Evolutionary conservation across 2,888 invertebrate species (phyloP).

Genomic region (Mystacides longicornis): DNA sequence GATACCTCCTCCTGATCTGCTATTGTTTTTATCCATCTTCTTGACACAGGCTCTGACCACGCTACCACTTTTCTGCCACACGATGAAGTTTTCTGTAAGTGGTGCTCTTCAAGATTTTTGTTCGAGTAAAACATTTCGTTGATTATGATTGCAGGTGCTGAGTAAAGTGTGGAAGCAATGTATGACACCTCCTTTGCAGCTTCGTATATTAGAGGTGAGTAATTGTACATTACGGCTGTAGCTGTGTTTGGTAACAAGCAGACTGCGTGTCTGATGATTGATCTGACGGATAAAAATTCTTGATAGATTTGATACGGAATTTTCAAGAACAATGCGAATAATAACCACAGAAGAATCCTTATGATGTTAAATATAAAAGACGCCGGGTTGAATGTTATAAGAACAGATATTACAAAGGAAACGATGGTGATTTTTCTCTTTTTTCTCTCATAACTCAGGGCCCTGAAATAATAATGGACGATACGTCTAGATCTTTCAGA

Average conservation of each 20-base stretch:
- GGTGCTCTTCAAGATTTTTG: constrained; percentile 45
- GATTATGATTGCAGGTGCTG: constrained; percentile 45
- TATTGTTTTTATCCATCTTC: constrained; percentile 50
- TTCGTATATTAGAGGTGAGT: constrained; percentile 39
- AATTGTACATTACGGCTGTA: constrained; percentile 35
- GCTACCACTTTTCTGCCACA: constrained; percentile 66
- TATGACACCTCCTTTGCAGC: constrained; percentile 39
- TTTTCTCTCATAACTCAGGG: constrained; percentile 39
- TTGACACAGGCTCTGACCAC: constrained; percentile 60
- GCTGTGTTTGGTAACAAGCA: constrained; percentile 35
- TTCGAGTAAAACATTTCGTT: constrained; percentile 53
- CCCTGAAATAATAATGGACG: constrained; percentile 11
- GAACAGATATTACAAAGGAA: constrained; percentile 31
- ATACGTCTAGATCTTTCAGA: background rate
- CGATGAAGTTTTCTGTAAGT: constrained; percentile 56
- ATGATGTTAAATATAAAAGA: constrained; percentile 35
- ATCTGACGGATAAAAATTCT: constrained; percentile 39
- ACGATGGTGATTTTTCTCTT: constrained; percentile 40
- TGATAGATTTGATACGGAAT: constrained; percentile 36
- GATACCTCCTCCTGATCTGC: constrained; percentile 53
- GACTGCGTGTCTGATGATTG: constrained; percentile 32
- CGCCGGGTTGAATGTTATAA: constrained; percentile 34
- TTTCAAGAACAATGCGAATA: constrained; percentile 28
- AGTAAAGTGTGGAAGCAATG: constrained; percentile 37
- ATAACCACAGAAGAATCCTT: constrained; percentile 33